A percentile compares a stretch with the other conserved stretches of the same genome.
phyloP scores from a whole-genome alignment of 2,113 vertebrate genomes.

The Prolemur simus region DNA sequence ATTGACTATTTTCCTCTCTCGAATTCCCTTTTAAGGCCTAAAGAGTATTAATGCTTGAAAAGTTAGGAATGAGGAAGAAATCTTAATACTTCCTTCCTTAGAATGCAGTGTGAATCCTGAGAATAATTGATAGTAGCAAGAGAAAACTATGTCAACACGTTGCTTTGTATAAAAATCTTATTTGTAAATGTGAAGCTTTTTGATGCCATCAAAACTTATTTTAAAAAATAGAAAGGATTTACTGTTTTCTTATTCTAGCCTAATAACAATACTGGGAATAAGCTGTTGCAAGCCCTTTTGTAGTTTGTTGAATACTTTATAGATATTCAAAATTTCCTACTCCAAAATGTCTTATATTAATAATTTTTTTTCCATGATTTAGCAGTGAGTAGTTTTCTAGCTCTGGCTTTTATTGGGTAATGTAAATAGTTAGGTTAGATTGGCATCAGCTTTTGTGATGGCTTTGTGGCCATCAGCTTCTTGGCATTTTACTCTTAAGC shows the following conservation, averaged over 20 bases:
- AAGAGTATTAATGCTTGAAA: slow-evolving; percentile 46
- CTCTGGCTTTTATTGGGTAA: background rate
- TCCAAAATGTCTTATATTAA: background rate
- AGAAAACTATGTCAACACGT: slow-evolving; percentile 13
- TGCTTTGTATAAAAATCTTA: slow-evolving; percentile 46
- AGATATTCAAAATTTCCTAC: slow-evolving; percentile 52
- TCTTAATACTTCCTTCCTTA: slow-evolving; percentile 30
- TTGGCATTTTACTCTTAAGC: background rate
- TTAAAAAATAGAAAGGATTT: slow-evolving; percentile 19
- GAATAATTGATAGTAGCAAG: slow-evolving; percentile 25
- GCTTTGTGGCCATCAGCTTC: slow-evolving; percentile 28
- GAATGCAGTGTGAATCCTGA: slow-evolving; percentile 20
- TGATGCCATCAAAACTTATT: slow-evolving; percentile 39
- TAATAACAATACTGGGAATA: slow-evolving; percentile 45
- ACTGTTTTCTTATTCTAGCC: slow-evolving; percentile 21
- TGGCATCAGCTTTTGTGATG: background rate
- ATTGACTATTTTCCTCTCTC: background rate
- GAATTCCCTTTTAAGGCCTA: background rate
- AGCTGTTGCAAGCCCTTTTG: slow-evolving; percentile 40
- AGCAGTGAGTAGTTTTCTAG: slow-evolving; percentile 34
- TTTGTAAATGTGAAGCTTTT: slow-evolving; percentile 57
- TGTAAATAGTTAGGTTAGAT: slow-evolving; percentile 36
- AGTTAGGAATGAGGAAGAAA: slow-evolving; percentile 34
- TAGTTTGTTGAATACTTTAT: slow-evolving; percentile 35
- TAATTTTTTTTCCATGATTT: background rate